These are phyloP conservation scores for Capitulum mitella DNA, from an alignment of 2,888 invertebrate genomes.

Conservation along the genomic window DNA sequence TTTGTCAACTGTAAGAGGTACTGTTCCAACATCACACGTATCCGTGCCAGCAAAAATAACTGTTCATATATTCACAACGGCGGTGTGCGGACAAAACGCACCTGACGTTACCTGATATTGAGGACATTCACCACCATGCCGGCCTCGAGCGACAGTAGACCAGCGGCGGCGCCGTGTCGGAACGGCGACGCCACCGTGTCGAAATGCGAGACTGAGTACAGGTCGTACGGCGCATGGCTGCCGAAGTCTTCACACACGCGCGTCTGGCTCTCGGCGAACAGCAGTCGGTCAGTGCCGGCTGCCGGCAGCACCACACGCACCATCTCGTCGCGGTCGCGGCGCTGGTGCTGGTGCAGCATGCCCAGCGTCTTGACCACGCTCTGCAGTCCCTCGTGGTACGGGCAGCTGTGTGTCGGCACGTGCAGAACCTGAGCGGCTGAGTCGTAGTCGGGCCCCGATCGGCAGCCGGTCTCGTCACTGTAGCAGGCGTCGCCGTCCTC, in stretches of 20 bases:
- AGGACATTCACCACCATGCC: not conserved
- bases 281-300: not conserved
- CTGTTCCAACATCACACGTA: too few relatives aligned
- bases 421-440: not conserved
- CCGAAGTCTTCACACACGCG: not conserved
- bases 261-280: not conserved
- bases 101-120: not conserved
- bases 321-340: not conserved
- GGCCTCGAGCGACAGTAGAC: not conserved
- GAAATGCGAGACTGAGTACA: not conserved
- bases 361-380: not conserved
- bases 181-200: not conserved
- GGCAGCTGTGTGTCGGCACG: not conserved
- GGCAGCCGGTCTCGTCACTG: not conserved
- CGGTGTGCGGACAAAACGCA: too few relatives aligned
- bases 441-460: not conserved
- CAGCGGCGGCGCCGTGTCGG: not conserved
- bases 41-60: too few relatives aligned
- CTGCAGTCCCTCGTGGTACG: not conserved
- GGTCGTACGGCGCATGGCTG: not conserved
- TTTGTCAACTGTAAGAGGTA: too few relatives aligned
- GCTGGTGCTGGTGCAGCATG: not conserved
- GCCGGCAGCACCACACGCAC: not conserved
- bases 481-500: not conserved
- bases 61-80: too few relatives aligned